Evolutionary conservation across 2,888 invertebrate species (phyloP).

Genomic region (Tenthredo livida): DNA sequence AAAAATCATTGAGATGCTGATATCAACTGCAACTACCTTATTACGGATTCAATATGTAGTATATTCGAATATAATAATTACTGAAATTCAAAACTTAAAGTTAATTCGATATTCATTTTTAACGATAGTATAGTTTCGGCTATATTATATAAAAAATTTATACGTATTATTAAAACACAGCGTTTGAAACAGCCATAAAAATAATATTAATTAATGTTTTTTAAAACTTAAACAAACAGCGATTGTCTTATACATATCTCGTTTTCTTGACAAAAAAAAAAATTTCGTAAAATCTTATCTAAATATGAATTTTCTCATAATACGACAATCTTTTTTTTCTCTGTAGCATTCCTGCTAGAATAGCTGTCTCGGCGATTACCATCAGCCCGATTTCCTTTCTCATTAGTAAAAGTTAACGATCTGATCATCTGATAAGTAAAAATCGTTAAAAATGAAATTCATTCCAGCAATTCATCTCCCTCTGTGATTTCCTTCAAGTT

Average conservation of each 20-base stretch:
- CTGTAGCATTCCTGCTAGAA: neutral
- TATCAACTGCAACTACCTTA: neutral
- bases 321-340: neutral
- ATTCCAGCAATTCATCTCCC: conserved; percentile 88
- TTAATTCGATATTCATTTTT: neutral
- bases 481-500: conserved; percentile 95
- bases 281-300: neutral
- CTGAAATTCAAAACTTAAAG: neutral
- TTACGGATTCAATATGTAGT: neutral
- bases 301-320: neutral
- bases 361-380: neutral
- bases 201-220: neutral
- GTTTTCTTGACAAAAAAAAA: neutral
- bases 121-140: neutral
- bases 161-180: neutral
- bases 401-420: neutral
- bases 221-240: neutral
- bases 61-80: neutral
- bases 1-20: neutral
- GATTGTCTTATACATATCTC: neutral
- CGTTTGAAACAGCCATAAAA: conserved; percentile 2
- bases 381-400: neutral
- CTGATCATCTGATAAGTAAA: neutral
- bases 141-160: neutral
- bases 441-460: conserved; percentile 56